These are phyloP conservation scores for Coregonus suidteri DNA, from an alignment of 2,797 vertebrate species.

Conservation along the genomic window DNA sequence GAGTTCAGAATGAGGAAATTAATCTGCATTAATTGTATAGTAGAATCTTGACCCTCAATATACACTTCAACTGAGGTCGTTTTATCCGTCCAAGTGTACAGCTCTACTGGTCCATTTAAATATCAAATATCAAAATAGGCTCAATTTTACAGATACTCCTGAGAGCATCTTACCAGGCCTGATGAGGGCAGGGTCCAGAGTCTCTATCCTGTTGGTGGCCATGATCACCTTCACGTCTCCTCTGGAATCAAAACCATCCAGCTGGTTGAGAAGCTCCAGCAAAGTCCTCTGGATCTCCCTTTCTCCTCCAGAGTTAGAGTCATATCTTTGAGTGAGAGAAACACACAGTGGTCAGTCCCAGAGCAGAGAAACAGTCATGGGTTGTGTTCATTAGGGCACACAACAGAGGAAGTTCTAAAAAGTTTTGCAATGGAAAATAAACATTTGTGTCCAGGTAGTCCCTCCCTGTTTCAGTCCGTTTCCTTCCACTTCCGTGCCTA, in stretches of 20 bases:
- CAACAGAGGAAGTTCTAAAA: too few species aligned
- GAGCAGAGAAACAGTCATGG: background rate
- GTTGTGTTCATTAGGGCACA: too few species aligned
- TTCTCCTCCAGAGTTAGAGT: constrained; percentile 96
- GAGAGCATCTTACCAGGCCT: constrained; percentile 83
- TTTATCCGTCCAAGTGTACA: background rate
- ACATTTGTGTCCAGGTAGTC: too few species aligned
- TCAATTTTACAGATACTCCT: too few species aligned
- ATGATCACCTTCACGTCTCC: constrained; percentile 98
- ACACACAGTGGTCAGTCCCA: background rate
- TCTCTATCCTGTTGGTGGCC: constrained; percentile 98
- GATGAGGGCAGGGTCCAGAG: constrained; percentile 95
- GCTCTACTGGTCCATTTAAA: too few species aligned
- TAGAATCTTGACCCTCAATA: background rate
- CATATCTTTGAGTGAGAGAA: constrained; percentile 80
- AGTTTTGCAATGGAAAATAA: too few species aligned
- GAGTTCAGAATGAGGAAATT: too few species aligned
- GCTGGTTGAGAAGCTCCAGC: constrained; percentile 95
- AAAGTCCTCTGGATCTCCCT: constrained; percentile 97
- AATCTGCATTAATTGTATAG: background rate
- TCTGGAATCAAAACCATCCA: constrained; percentile 95
- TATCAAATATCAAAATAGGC: too few species aligned
- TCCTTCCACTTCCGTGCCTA: too few species aligned
- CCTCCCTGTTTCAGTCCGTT: too few species aligned
- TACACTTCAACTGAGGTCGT: background rate